Conservation (phyloP, 2,888 invertebrate genomes). For the Melinaea marsaeus region DNA sequence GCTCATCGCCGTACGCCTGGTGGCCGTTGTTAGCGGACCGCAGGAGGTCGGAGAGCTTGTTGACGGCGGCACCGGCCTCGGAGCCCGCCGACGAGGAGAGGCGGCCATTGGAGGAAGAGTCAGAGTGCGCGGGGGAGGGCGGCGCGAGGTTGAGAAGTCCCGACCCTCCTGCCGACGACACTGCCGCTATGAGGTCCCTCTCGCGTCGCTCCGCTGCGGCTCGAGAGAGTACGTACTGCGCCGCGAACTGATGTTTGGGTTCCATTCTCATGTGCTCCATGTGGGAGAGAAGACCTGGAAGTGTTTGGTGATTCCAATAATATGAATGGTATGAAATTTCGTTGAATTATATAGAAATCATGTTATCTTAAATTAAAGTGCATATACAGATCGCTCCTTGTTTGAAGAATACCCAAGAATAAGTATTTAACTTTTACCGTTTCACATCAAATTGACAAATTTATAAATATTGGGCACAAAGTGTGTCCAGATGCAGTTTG, state of each 20-base stretch:
- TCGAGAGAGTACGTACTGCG: conserved; percentile 93
- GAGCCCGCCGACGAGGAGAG: conserved; percentile 89
- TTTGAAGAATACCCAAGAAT: too few species aligned
- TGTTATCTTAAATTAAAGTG: too few species aligned
- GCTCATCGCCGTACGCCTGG: conserved; percentile 81
- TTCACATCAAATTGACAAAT: too few species aligned
- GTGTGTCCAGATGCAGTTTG: too few species aligned
- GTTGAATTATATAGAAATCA: too few species aligned
- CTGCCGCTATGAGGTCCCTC: conserved; percentile 85
- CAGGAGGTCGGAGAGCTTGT: conserved; percentile 78
- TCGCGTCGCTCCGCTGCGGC: conserved; percentile 94
- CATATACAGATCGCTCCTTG: too few species aligned
- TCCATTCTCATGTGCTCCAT: conserved; percentile 99
- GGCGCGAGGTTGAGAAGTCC: conserved; percentile 84
- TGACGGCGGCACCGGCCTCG: conserved; percentile 82
- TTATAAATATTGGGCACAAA: too few species aligned
- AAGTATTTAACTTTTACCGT: too few species aligned
- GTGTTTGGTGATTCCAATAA: background rate
- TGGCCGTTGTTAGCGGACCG: conserved; percentile 82
- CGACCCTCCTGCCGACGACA: conserved; percentile 80
- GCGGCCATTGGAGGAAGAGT: conserved; percentile 90
- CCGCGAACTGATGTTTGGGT: conserved; percentile 96
- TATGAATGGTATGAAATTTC: background rate
- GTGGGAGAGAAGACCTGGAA: conserved; percentile 91
- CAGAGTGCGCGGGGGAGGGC: conserved; percentile 91